Percentiles rank a stretch among this genome's conserved stretches.
Evolutionary conservation across 30 jellyfish, hydroid and myxozoan genomes (phyloP).

Genomic region (Chironex yamaguchii): DNA sequence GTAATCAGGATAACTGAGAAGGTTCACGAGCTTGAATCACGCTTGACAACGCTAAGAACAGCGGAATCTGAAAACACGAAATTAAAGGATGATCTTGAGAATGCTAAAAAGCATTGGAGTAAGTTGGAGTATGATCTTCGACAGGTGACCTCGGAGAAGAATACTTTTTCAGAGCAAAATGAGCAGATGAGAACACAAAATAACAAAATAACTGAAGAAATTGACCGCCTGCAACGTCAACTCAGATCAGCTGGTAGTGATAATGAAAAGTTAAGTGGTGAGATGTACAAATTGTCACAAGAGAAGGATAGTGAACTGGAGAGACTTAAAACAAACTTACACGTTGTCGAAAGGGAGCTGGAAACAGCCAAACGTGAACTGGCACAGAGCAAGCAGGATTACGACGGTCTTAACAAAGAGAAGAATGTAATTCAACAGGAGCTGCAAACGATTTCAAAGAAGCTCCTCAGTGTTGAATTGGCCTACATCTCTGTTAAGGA

Average conservation of each 20-base stretch:
- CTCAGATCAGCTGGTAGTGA: slow-evolving; percentile 82
- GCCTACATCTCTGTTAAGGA: slow-evolving; percentile 86
- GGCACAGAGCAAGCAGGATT: slow-evolving; percentile 69
- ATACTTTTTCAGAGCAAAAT: slow-evolving; percentile 75
- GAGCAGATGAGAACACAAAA: slow-evolving; percentile 81
- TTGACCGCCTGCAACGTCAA: slow-evolving; percentile 73
- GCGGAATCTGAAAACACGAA: slow-evolving; percentile 81
- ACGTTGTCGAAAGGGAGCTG: slow-evolving; percentile 85
- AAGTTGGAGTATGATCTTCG: slow-evolving; percentile 80
- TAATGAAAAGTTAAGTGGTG: slow-evolving; percentile 80
- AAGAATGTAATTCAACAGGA: slow-evolving; percentile 79
- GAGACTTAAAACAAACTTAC: slow-evolving; percentile 71
- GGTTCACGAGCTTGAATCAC: slow-evolving; percentile 79
- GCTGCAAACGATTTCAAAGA: slow-evolving; percentile 79
- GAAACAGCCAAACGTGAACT: slow-evolving; percentile 76
- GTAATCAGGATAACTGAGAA: slow-evolving; percentile 72
- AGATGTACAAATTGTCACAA: slow-evolving; percentile 78
- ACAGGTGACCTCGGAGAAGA: slow-evolving; percentile 64
- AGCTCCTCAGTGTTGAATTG: slow-evolving; percentile 73
- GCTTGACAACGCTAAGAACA: slow-evolving; percentile 51
- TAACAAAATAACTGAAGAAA: slow-evolving; percentile 68
- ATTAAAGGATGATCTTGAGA: slow-evolving; percentile 78
- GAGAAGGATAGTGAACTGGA: slow-evolving; percentile 95
- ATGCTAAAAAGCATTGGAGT: slow-evolving; percentile 39
- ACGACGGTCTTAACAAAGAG: slow-evolving; percentile 75